Evolutionary conservation across 2,113 vertebrate genomes (phyloP), one percentile per base, ranked within the genome.

Genomic region (Mus spicilegus): DNA sequence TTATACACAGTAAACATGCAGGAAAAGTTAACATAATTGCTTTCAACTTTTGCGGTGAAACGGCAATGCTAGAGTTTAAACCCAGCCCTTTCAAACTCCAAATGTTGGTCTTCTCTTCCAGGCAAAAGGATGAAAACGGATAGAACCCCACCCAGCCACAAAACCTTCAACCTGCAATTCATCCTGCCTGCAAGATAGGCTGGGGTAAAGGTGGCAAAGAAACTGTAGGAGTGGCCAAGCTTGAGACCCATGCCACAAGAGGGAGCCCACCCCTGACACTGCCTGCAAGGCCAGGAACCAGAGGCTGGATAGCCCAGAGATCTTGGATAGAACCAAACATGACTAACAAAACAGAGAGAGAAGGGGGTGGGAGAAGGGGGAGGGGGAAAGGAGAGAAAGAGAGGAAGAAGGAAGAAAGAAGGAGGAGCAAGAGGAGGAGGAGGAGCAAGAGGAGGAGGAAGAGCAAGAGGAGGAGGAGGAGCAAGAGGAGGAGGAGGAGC

Each of bases 281-380:
- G 69, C 69, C 69, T 70, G 33, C 4, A 19, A 16, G 70, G 16
- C 70, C 70, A 72, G 17, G 17, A 72, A 72, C 36, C 70, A 72
- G 70, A n/a, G 36, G 36, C 36, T n/a, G 36, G 17, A 19, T 16
- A 19, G 33, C 33, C 69, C 36, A 70, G 13, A n/a, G 16, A 70
- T 17, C 69, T 70, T 19, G 69, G 36, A 17, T 19, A 72, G 36
- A 72, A 72, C 36, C 7, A 72, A 72, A 72, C 70, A n/a, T n/a
- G 33, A 72, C 70, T n/a, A 2, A n/a, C 7, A 72, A 72, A n/a
- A 72, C 30, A 33, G 17, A 72, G 17, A 1, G 2, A 7, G 16
- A 14, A 16, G 3, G 9, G 9, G 9, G 9, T 2, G 8, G 61
- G 24, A 9, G 2, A 3, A 3, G 20, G 8, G 26, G 1, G 65